Conservation (phyloP, 2,113 vertebrate species). For the Nycticryphes semicollaris region DNA sequence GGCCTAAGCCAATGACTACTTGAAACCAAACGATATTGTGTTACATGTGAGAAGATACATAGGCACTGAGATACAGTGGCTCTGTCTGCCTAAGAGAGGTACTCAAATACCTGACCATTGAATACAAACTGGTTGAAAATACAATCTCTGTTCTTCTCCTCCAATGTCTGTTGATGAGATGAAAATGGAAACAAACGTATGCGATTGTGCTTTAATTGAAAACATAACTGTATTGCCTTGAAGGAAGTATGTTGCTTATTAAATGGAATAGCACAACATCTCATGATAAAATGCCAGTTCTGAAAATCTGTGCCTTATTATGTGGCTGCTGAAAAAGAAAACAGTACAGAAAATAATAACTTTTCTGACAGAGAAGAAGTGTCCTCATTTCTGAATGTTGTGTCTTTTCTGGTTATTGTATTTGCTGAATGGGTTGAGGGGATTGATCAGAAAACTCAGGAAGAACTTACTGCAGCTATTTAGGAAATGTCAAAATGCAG, state of each 20-base stretch:
- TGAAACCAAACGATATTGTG: no score
- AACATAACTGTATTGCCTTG: not conserved
- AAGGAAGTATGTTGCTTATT: not conserved
- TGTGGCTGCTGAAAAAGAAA: not conserved
- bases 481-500: not conserved
- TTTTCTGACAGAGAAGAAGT: not conserved
- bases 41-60: not conserved
- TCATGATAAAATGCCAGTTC: constrained; percentile 7
- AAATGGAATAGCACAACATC: not conserved
- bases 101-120: not conserved
- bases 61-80: not conserved
- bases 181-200: not conserved
- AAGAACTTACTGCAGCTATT: not conserved
- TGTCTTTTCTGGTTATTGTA: not conserved
- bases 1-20: no score
- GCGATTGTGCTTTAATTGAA: not conserved
- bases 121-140: not conserved
- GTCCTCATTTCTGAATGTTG: not conserved
- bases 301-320: not conserved
- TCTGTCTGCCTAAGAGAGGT: not conserved
- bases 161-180: not conserved
- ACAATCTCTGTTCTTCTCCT: not conserved
- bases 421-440: not conserved
- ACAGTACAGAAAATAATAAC: not conserved
- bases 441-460: not conserved